A percentile compares a stretch with the other conserved stretches of the same genome.
Conservation (phyloP, 2,797 vertebrate genomes). For the Scomberomorus guttatus region DNA sequence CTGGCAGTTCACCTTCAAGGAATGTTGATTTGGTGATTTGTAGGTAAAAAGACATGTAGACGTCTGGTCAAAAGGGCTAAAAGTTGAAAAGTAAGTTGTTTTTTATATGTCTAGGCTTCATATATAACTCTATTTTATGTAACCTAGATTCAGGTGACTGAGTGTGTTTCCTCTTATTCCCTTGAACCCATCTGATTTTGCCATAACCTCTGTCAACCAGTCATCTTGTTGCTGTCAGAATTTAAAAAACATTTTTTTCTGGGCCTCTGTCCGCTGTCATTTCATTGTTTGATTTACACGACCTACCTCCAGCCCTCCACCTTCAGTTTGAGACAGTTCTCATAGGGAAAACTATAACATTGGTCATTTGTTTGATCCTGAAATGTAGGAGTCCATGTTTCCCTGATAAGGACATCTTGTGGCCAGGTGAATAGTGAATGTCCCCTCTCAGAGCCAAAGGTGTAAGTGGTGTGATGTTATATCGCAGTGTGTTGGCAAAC, state of each 20-base stretch:
- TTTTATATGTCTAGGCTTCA: neutral
- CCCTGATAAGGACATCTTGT: neutral
- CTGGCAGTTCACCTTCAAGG: neutral
- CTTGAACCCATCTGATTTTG: neutral
- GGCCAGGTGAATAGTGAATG: neutral
- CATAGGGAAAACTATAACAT: neutral
- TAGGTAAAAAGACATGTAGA: neutral
- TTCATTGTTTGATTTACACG: neutral
- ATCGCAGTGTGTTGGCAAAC: too few relatives aligned
- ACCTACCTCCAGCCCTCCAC: neutral
- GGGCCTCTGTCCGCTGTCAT: slow-evolving; percentile 3
- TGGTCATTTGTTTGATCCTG: too few relatives aligned
- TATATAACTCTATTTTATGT: too few relatives aligned
- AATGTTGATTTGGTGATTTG: neutral
- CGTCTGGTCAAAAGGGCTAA: neutral
- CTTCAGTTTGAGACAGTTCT: neutral
- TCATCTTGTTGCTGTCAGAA: too few relatives aligned
- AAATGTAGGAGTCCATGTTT: neutral
- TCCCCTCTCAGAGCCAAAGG: neutral
- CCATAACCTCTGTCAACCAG: too few relatives aligned
- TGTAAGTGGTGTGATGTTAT: too few relatives aligned
- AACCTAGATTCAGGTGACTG: neutral
- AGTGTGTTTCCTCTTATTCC: neutral
- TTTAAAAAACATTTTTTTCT: neutral
- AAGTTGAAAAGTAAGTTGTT: neutral